Conservation (phyloP, 1,140 invertebrate species). For the Bombus waltoni region DNA sequence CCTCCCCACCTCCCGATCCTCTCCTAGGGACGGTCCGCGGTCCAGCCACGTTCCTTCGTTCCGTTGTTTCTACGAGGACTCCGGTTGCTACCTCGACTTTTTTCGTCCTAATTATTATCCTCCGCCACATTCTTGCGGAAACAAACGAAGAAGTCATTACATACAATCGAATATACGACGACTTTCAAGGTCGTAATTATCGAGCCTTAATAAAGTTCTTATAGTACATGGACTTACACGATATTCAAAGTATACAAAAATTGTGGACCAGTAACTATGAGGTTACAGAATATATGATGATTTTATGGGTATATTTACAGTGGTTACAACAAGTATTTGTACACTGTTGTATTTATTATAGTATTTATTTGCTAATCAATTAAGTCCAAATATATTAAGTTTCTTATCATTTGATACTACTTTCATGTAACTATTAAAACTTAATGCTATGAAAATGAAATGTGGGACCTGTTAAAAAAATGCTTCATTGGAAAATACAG, state of each 20-base stretch:
- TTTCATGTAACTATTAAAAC: no score
- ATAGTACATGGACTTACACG: neutral
- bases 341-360: no score
- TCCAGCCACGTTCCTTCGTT: conserved; percentile 58
- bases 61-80: conserved; percentile 57
- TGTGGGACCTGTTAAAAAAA: no score
- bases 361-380: no score
- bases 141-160: neutral
- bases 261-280: neutral
- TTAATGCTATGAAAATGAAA: no score
- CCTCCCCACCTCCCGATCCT: neutral
- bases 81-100: conserved; percentile 61
- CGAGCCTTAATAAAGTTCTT: neutral
- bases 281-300: neutral
- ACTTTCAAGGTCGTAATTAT: neutral
- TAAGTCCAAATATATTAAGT: no score
- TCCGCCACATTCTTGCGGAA: neutral
- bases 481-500: no score
- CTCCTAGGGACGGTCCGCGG: conserved; percentile 33
- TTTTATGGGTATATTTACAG: neutral
- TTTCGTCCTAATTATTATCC: conserved; percentile 40
- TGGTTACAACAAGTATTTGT: no score
- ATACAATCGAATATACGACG: neutral
- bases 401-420: no score
- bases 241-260: neutral